phyloP scores from a whole-genome alignment of 2,888 invertebrate species.

The Erannis defoliaria region DNA sequence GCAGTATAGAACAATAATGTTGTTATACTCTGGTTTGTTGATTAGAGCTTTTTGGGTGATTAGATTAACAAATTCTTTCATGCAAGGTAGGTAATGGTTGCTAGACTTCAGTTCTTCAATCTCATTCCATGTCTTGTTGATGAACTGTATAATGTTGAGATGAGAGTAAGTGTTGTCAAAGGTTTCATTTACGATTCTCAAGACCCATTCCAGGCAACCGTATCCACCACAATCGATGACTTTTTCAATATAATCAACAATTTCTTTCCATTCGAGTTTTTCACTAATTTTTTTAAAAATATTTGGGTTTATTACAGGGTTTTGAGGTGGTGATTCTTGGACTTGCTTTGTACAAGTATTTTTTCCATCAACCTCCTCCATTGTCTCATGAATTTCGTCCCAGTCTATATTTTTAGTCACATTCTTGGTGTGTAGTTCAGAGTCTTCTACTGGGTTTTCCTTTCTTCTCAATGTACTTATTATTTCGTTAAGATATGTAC shows the following conservation, averaged over 20 bases:
- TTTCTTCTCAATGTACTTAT: neutral
- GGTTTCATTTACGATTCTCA: slow-evolving; percentile 66
- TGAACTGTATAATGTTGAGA: slow-evolving; percentile 63
- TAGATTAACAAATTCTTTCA: slow-evolving; percentile 72
- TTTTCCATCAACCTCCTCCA: neutral
- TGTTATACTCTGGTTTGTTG: slow-evolving; percentile 61
- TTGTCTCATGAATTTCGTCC: neutral
- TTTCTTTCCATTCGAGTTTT: slow-evolving; percentile 42
- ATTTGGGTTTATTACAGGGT: neutral
- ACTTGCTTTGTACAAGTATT: neutral
- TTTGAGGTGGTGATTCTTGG: neutral
- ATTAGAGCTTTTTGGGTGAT: slow-evolving; percentile 66
- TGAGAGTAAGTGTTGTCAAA: slow-evolving; percentile 51
- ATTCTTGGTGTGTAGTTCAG: neutral
- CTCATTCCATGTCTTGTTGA: slow-evolving; percentile 75
- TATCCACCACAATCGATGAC: slow-evolving; percentile 79
- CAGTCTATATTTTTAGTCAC: neutral
- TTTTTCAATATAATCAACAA: slow-evolving; percentile 64
- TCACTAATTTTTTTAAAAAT: slow-evolving; percentile 26
- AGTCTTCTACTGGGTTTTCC: neutral
- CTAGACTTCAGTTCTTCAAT: slow-evolving; percentile 80
- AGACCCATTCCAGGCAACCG: slow-evolving; percentile 74
- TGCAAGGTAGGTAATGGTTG: slow-evolving; percentile 72
- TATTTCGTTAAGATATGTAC: slow-evolving; percentile 47
- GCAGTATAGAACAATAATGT: slow-evolving; percentile 64